These are phyloP conservation scores for Macrocentrus cingulum DNA, from an alignment of 1,140 invertebrate genomes.

Conservation along the genomic window DNA sequence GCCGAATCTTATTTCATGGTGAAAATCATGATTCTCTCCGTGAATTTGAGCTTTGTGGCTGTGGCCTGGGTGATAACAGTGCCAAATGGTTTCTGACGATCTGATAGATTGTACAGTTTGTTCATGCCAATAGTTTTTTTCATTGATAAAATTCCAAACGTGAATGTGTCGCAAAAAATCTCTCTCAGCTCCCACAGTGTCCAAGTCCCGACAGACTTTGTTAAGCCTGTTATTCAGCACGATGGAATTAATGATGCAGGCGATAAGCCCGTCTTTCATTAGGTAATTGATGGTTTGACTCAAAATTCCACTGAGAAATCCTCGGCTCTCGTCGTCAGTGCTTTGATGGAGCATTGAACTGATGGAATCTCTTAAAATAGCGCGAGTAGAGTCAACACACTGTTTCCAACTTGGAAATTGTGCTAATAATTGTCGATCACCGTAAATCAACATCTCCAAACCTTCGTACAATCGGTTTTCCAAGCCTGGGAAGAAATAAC, in stretches of 20 bases:
- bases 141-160: slow-evolving; percentile 38
- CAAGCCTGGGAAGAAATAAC: slow-evolving; percentile 38
- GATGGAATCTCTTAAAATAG: not conserved
- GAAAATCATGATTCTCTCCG: too few relatives aligned
- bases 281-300: slow-evolving; percentile 32
- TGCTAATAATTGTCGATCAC: slow-evolving; percentile 25
- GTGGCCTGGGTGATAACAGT: not conserved
- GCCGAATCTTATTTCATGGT: too few relatives aligned
- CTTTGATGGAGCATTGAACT: not conserved
- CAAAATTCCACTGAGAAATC: slow-evolving; percentile 25
- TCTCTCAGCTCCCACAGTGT: slow-evolving; percentile 31
- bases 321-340: not conserved
- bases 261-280: slow-evolving; percentile 35
- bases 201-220: slow-evolving; percentile 35
- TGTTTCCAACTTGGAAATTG: slow-evolving; percentile 34
- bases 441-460: slow-evolving; percentile 40
- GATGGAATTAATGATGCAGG: slow-evolving; percentile 38
- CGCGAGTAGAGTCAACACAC: slow-evolving; percentile 27
- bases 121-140: slow-evolving; percentile 38
- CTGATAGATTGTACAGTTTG: not conserved
- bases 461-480: slow-evolving; percentile 34
- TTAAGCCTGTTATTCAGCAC: slow-evolving; percentile 37
- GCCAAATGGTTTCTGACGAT: not conserved
- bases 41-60: too few relatives aligned
- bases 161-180: slow-evolving; percentile 28